Conservation (phyloP, 2,797 vertebrate genomes). For the Mastacembelus armatus region DNA sequence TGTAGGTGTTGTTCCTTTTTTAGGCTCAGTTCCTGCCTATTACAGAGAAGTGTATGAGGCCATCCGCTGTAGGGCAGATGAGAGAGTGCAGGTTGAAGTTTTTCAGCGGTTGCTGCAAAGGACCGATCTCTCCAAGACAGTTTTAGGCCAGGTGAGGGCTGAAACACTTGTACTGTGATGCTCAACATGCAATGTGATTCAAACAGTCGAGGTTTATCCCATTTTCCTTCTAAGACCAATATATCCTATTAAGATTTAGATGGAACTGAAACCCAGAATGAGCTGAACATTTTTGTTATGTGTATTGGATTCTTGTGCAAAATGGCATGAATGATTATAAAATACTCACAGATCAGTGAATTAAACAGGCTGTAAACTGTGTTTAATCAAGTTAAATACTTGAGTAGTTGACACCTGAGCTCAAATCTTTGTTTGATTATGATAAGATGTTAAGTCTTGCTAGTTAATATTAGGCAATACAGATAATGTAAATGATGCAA, state of each 20-base stretch:
- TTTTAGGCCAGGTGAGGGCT: conserved; percentile 80
- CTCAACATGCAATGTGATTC: not conserved
- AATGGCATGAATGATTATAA: not conserved
- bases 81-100: conserved; percentile 81
- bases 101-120: conserved; percentile 84
- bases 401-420: not conserved
- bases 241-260: no score
- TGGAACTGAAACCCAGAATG: no score
- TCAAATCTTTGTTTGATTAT: conserved; percentile 17
- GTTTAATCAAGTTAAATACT: not conserved
- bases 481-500: not conserved
- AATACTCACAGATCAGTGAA: not conserved
- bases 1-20: conserved; percentile 58
- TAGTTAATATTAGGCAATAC: not conserved
- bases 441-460: conserved; percentile 1
- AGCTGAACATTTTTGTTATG: not conserved
- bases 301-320: not conserved
- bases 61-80: conserved; percentile 80
- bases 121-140: conserved; percentile 74
- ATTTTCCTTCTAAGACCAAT: no score
- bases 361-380: not conserved
- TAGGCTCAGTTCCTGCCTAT: conserved; percentile 87
- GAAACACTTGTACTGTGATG: not conserved
- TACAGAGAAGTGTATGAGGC: conserved; percentile 87
- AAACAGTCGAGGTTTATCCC: no score